Conservation (phyloP, 2,888 invertebrate species). For the Therioaphis trifolii region DNA sequence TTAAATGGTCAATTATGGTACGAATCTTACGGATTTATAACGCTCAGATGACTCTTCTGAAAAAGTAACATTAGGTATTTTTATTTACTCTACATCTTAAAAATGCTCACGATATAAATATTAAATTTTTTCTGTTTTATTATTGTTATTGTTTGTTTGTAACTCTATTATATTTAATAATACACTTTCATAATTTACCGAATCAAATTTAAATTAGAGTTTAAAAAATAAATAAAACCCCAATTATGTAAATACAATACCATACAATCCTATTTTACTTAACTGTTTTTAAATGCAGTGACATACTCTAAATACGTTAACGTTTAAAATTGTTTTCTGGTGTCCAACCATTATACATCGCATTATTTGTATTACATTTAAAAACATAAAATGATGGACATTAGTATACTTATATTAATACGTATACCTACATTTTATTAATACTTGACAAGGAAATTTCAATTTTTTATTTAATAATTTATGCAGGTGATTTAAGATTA, state of each 20-base stretch:
- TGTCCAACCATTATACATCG: too few species aligned
- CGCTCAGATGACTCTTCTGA: slow-evolving; percentile 56
- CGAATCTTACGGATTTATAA: slow-evolving; percentile 53
- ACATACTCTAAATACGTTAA: slow-evolving; percentile 1
- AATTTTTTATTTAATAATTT: too few species aligned
- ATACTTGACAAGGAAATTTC: too few species aligned
- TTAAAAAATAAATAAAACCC: slow-evolving; percentile 17
- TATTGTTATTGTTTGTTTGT: neutral
- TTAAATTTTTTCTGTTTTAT: slow-evolving; percentile 12
- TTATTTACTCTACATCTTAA: slow-evolving; percentile 8
- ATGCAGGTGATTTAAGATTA: too few species aligned
- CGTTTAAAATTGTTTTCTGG: too few species aligned
- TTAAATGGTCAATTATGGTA: slow-evolving; percentile 59
- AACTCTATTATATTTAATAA: slow-evolving; percentile 35
- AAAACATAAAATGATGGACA: too few species aligned
- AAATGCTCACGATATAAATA: neutral
- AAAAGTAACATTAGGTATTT: slow-evolving; percentile 32
- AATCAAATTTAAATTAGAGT: slow-evolving; percentile 26
- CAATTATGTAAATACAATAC: slow-evolving; percentile 19
- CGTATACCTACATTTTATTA: too few species aligned
- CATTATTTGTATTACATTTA: too few species aligned
- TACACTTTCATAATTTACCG: slow-evolving; percentile 35
- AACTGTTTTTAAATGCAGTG: neutral
- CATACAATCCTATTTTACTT: neutral
- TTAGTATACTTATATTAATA: too few species aligned